Base-by-base conservation (phyloP, 2,113 vertebrate species). In the Apaloderma vittatum region DNA sequence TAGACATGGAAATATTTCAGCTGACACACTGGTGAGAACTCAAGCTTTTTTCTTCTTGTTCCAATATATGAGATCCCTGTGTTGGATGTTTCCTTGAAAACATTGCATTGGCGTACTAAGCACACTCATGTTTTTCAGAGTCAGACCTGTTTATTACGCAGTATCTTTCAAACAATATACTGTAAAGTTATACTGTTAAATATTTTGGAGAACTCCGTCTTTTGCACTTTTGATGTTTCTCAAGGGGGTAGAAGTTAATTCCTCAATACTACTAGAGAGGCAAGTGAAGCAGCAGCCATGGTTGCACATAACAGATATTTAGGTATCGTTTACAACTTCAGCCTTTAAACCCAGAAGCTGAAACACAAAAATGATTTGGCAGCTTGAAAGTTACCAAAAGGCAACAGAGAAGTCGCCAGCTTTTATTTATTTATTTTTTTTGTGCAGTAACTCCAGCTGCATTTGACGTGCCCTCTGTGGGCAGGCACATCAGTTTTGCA, bases 401-500 rank as follows among this genome's bases (percentile, higher is more conserved):
- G 22, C 34, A 87, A 21, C 10, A 90, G 13, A 78, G 48, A 84
- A 76, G 3, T 15, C 11, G 6, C 5, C n/a, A 74, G 15, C 18
- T 86, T 61, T 61, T 49, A 21, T 14, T 4, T n/a, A n/a, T n/a
- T n/a, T n/a, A n/a, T 55, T 3, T 36, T 77, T 77, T 71, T 43
- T 22, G 1, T 63, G 68, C 68, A 48, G 59, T 58, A 21, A 22
- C 22, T 84, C 49, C 17, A 8, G 6, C 9, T 91, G 46, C 37
- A 32, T 85, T 81, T 62, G 43, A n/a, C 40, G 6, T 4, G 5
- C 6, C 13, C 10, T 84, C 46, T 0, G 0, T 3, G 46, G 9
- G 16, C 34, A 59, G 15, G 20, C 26, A 58, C 40, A 6, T 49
- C n/a, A 9, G 21, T 61, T 91, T 37, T 62, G 23, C 5, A 4